A percentile compares a stretch with the other conserved stretches of the same genome.
phyloP scores from a whole-genome alignment of 2,797 vertebrate genomes.

The Syndactyla subalaris region DNA sequence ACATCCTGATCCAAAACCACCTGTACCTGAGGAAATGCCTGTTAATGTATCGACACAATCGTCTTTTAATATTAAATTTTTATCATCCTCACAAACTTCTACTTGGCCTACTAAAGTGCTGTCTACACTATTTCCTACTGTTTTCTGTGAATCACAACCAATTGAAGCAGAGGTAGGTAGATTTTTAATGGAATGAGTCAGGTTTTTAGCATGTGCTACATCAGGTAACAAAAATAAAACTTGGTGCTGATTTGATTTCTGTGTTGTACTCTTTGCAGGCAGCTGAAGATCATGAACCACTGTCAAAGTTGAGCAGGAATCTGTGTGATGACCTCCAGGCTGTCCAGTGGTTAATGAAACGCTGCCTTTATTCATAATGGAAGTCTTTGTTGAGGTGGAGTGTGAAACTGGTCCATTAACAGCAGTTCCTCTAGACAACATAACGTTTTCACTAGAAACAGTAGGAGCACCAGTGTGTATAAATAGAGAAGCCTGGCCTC shows the following conservation, averaged over 20 bases:
- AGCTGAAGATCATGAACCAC: slow-evolving; percentile 89
- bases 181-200: slow-evolving; percentile 88
- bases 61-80: slow-evolving; percentile 76
- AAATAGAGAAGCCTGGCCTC: slow-evolving; percentile 92
- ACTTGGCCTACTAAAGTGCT: slow-evolving; percentile 87
- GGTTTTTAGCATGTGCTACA: slow-evolving; percentile 86
- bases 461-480: slow-evolving; percentile 89
- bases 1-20: slow-evolving; percentile 78
- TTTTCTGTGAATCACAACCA: slow-evolving; percentile 85
- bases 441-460: slow-evolving; percentile 88
- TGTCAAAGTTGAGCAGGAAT: slow-evolving; percentile 85
- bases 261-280: slow-evolving; percentile 83
- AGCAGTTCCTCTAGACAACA: slow-evolving; percentile 91
- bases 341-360: slow-evolving; percentile 87
- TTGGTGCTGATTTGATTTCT: slow-evolving; percentile 85
- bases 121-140: slow-evolving; percentile 82
- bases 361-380: slow-evolving; percentile 89
- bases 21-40: slow-evolving; percentile 85
- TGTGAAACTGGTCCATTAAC: slow-evolving; percentile 98
- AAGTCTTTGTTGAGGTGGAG: slow-evolving; percentile 90
- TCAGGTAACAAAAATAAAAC: slow-evolving; percentile 88
- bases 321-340: slow-evolving; percentile 81
- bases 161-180: slow-evolving; percentile 85
- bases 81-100: slow-evolving; percentile 82
- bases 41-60: slow-evolving; percentile 81